A percentile compares a stretch with the other conserved stretches of the same genome.
These are phyloP conservation scores for Musca domestica DNA, from an alignment of 1,140 invertebrate genomes.

Conservation along the genomic window DNA sequence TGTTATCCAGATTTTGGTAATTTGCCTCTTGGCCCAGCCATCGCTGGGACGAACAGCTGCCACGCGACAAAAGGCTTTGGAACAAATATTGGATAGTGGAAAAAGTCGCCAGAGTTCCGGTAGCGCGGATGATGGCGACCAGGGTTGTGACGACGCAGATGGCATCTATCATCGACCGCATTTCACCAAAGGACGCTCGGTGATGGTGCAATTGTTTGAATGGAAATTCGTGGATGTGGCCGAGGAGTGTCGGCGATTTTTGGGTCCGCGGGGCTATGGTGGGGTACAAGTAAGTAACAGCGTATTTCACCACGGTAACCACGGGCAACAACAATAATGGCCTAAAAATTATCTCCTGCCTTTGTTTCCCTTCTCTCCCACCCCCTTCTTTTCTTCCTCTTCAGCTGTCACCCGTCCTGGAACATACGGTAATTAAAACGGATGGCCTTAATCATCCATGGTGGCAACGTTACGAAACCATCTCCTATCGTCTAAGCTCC, in stretches of 20 bases:
- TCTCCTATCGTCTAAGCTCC: slow-evolving; percentile 74
- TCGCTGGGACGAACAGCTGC: too few species aligned
- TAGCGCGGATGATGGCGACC: neutral
- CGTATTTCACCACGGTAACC: neutral
- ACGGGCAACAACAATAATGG: neutral
- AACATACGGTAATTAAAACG: slow-evolving; percentile 8
- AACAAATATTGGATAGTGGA: too few species aligned
- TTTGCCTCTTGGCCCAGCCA: neutral
- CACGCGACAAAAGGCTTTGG: too few species aligned
- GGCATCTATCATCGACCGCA: slow-evolving; percentile 11
- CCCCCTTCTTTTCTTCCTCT: neutral
- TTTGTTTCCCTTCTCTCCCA: neutral
- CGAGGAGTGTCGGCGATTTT: slow-evolving; percentile 66
- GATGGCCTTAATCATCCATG: slow-evolving; percentile 58
- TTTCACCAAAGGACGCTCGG: slow-evolving; percentile 18
- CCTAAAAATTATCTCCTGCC: neutral
- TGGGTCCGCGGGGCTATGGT: slow-evolving; percentile 65
- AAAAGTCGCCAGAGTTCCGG: neutral
- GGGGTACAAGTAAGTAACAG: slow-evolving; percentile 64
- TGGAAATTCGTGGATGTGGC: slow-evolving; percentile 69
- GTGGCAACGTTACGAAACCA: slow-evolving; percentile 84
- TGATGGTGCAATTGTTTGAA: slow-evolving; percentile 66
- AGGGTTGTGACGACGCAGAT: neutral
- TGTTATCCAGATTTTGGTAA: neutral
- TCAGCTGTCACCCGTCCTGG: slow-evolving; percentile 25